Conservation (phyloP, 2,113 vertebrate genomes). For the Chrysemys picta region DNA sequence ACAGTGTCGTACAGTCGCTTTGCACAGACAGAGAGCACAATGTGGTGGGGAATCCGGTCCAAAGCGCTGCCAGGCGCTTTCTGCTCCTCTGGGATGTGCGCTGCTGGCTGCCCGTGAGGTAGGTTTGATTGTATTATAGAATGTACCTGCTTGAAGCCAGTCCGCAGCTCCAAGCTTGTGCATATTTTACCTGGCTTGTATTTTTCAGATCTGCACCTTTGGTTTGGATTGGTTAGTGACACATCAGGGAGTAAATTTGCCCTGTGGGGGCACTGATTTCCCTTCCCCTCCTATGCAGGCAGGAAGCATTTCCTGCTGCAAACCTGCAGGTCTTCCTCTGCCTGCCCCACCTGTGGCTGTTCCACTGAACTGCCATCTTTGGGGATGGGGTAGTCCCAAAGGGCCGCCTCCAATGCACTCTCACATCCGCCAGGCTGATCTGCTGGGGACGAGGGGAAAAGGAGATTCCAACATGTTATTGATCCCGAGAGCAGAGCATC, state of each 20-base stretch:
- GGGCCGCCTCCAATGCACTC: neutral
- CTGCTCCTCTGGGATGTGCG: neutral
- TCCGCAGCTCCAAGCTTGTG: neutral
- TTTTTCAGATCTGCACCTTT: neutral
- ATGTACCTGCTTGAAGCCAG: accelerated
- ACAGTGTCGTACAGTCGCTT: neutral
- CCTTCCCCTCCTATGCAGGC: neutral
- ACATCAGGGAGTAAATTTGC: neutral
- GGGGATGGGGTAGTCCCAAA: neutral
- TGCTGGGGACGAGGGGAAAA: neutral
- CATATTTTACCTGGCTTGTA: neutral
- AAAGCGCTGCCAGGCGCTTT: neutral
- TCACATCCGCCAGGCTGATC: neutral
- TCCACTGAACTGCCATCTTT: neutral
- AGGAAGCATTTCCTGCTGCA: neutral
- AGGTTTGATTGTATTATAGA: neutral
- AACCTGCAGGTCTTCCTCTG: neutral
- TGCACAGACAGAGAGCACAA: neutral
- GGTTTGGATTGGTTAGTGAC: neutral
- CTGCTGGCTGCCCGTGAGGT: neutral
- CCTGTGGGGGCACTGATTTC: neutral
- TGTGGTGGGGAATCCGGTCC: neutral
- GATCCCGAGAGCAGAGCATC: conserved; percentile 38
- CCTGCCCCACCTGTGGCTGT: neutral
- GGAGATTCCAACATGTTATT: neutral